Evolutionary conservation across 2,113 vertebrate species (phyloP).

Genomic region (Lagopus leucura): DNA sequence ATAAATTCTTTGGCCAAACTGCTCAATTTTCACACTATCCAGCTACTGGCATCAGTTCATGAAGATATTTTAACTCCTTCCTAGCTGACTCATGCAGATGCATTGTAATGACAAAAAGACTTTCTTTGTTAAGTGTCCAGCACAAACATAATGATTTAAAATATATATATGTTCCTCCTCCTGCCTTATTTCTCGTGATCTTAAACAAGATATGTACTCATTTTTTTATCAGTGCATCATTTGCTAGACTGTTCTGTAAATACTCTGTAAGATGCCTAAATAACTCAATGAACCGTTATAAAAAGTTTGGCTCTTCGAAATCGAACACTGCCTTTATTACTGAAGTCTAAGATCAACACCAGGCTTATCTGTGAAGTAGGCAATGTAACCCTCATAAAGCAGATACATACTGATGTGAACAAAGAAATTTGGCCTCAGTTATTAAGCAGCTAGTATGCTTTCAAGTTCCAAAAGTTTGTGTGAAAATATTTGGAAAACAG

Average conservation of each 20-base stretch:
- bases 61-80: constrained; percentile 3
- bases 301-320: background rate
- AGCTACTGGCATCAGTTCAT: background rate
- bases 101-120: background rate
- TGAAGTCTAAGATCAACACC: background rate
- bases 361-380: background rate
- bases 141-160: background rate
- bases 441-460: background rate
- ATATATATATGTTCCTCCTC: background rate
- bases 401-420: background rate
- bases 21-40: constrained; percentile 19
- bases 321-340: background rate
- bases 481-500: background rate
- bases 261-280: background rate
- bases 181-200: background rate
- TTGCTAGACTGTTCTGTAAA: fast-evolving
- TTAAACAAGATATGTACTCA: background rate
- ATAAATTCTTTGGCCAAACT: constrained; percentile 30
- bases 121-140: background rate
- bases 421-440: background rate
- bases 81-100: background rate
- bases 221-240: fast-evolving
- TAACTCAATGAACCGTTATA: background rate
- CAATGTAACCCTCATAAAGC: background rate
- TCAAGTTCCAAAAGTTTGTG: background rate